Evolutionary conservation across 2,797 vertebrate genomes (phyloP), one percentile per base, ranked within the genome.

Genomic region (Tiaroga cobitis): DNA sequence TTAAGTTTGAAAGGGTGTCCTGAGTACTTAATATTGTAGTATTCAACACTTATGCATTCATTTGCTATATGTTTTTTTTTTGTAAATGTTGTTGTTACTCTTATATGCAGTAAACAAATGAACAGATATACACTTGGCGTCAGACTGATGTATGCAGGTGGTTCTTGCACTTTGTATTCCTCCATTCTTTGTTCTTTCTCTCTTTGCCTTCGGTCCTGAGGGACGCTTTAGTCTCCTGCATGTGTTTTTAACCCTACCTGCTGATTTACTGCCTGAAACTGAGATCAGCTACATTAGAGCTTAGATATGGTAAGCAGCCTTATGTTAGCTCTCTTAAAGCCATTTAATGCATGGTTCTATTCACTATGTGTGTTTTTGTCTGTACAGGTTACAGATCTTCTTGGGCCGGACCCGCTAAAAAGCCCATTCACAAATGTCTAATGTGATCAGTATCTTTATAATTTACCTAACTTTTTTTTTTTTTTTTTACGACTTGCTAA

Each of bases 341-440:
- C 92, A 88, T 91, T 93, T 76, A 90, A 83, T 90, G 86, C 88
- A 88, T 90, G 89, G 90, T 93, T 92, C 84, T 19, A 1, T 92
- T 91, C 85, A 82, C 90, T 90, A 26, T 84, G 54, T 56, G 29
- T 86, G 72, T 79, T 67, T 34, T 9, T 86, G 92, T 95, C 95
- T 97, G 94, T 94, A 92, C 94, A 89, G 95, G 94, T 91, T 96
- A 92, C 94, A 96, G 95, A 95, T 90, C 61, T 89, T 51, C 54
- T 90, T 93, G 95, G 96, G 95, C 96, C 91, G 96, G 97, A 93
- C 94, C 96, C 96, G 92, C 90, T 93, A 88, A 92, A 93, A 91
- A 92, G 89, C 92, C 90, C 93, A 92, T 89, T 93, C 89, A 88
- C 51, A 88, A 91, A 88, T 86, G 84, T 84, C 80, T 87, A 90